phyloP scores from a whole-genome alignment of 1,140 invertebrate genomes.

The Conopomorpha cramerella region DNA sequence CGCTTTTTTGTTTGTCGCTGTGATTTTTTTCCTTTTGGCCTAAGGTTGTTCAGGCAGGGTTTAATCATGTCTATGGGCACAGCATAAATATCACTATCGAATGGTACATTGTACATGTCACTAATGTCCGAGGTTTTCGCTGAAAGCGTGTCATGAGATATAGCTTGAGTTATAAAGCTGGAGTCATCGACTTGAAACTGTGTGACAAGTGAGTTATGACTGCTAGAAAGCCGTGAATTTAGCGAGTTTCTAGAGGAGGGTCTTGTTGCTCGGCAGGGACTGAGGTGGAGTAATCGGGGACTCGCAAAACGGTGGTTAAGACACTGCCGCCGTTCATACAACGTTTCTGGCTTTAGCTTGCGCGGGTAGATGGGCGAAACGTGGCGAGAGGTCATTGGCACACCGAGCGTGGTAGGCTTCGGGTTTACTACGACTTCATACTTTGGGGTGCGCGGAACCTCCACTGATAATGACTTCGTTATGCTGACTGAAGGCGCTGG shows the following conservation, averaged over 20 bases:
- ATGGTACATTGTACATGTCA: constrained; percentile 84
- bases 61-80: constrained; percentile 79
- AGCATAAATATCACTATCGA: constrained; percentile 84
- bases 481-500: constrained; percentile 14
- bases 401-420: constrained; percentile 22
- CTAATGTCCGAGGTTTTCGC: constrained; percentile 71
- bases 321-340: constrained; percentile 41
- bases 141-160: constrained; percentile 78
- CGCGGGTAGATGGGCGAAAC: constrained; percentile 39
- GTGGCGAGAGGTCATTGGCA: constrained; percentile 21
- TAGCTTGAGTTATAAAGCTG: constrained; percentile 83
- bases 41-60: constrained; percentile 52
- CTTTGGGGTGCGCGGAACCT: constrained; percentile 26
- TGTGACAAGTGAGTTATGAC: constrained; percentile 77
- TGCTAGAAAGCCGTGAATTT: constrained; percentile 76
- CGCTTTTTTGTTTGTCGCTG: constrained; percentile 65
- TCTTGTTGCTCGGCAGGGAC: constrained; percentile 63
- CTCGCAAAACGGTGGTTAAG: constrained; percentile 63
- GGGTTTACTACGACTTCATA: constrained; percentile 20
- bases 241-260: constrained; percentile 75
- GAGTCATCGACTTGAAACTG: constrained; percentile 79
- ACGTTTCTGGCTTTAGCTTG: constrained; percentile 33
- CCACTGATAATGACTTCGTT: constrained; percentile 26
- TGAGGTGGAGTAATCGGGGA: constrained; percentile 65
- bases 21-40: constrained; percentile 58